These are phyloP conservation scores for Heliconius cydno DNA, from an alignment of 2,888 invertebrate genomes.

Conservation along the genomic window DNA sequence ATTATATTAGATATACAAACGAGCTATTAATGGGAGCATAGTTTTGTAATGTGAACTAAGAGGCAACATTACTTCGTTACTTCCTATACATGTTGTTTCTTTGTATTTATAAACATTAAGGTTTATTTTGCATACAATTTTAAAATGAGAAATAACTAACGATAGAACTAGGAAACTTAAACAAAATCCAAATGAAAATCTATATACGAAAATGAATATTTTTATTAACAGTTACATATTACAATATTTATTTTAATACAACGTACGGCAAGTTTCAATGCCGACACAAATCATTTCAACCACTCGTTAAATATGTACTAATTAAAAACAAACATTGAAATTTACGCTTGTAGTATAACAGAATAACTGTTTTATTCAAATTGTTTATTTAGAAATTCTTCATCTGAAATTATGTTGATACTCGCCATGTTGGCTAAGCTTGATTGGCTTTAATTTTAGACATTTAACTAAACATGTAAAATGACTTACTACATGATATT, in stretches of 20 bases:
- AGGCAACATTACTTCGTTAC: not conserved
- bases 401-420: not conserved
- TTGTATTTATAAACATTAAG: no score
- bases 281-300: not conserved
- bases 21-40: not conserved
- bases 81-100: no score
- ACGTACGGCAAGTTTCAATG: no score
- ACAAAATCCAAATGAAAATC: no score
- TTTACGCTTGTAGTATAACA: not conserved
- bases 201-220: no score
- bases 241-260: no score
- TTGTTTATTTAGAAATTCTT: not conserved
- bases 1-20: not conserved
- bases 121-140: no score
- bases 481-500: no score
- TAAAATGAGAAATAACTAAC: no score
- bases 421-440: not conserved
- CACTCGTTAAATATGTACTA: not conserved
- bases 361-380: not conserved
- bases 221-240: no score
- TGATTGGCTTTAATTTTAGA: not conserved
- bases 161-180: no score
- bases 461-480: no score
- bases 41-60: not conserved
- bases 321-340: slow-evolving; percentile 11